phyloP scores from a whole-genome alignment of 1,140 invertebrate genomes.

The Teleopsis dalmanni region DNA sequence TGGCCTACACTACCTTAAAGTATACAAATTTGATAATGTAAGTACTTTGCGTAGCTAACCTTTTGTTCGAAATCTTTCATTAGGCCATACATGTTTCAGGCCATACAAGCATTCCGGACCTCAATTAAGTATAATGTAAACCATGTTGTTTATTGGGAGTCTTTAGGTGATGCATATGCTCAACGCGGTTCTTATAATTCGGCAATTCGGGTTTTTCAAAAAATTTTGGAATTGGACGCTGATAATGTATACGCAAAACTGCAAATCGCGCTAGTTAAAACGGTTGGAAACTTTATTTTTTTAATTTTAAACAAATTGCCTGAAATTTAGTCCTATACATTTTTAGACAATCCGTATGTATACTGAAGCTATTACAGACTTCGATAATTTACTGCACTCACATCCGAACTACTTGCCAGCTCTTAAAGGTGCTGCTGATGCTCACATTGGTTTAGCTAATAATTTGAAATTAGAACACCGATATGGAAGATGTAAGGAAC shows the following conservation, averaged over 20 bases:
- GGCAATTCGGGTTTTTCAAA: conserved; percentile 76
- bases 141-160: conserved; percentile 73
- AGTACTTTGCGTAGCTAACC: neutral
- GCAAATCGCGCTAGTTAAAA: conserved; percentile 74
- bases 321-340: neutral
- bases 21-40: conserved; percentile 55
- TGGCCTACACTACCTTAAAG: conserved; percentile 66
- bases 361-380: conserved; percentile 62
- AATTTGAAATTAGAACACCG: conserved; percentile 55
- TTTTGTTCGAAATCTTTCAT: neutral
- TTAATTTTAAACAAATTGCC: neutral
- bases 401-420: conserved; percentile 63
- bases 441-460: conserved; percentile 57
- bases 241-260: conserved; percentile 65
- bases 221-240: conserved; percentile 61
- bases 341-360: conserved; percentile 55
- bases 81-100: conserved; percentile 28
- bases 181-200: conserved; percentile 74
- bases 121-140: conserved; percentile 64
- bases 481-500: conserved; percentile 57
- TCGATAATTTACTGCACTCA: conserved; percentile 56
- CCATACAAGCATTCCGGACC: conserved; percentile 67
- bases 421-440: conserved; percentile 69
- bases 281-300: conserved; percentile 42
- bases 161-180: conserved; percentile 80